Conservation (phyloP, 2,888 invertebrate genomes). For the Eudemis profundana region DNA sequence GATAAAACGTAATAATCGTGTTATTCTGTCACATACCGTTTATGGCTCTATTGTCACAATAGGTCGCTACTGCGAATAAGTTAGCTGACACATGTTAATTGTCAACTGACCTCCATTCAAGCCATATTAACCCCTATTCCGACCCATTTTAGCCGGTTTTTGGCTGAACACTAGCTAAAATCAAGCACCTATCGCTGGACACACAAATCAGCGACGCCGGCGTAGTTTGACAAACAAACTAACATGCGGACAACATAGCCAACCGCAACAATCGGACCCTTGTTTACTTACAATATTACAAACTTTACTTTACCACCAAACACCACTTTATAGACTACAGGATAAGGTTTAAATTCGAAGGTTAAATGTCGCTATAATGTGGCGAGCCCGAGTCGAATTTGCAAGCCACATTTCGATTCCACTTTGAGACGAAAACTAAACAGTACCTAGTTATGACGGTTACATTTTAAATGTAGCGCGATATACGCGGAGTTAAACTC, state of each 20-base stretch:
- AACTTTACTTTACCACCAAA: conserved; percentile 16
- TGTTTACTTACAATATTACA: conserved; percentile 41
- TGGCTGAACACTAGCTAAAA: conserved; percentile 3
- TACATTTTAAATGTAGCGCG: conserved; percentile 12
- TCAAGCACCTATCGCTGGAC: conserved; percentile 32
- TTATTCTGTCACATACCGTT: neutral
- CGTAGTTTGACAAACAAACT: conserved; percentile 42
- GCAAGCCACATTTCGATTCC: conserved; percentile 41
- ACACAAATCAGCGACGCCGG: conserved; percentile 39
- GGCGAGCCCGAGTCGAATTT: conserved; percentile 30
- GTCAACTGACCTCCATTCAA: neutral
- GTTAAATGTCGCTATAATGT: neutral
- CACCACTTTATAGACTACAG: neutral
- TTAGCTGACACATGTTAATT: conserved; percentile 16
- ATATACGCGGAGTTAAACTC: neutral
- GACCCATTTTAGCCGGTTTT: neutral
- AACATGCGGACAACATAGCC: conserved; percentile 38
- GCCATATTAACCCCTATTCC: neutral
- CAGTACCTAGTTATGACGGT: conserved; percentile 28
- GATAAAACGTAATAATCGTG: too few relatives aligned
- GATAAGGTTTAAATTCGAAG: neutral
- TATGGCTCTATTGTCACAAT: neutral
- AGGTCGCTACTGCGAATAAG: conserved; percentile 2
- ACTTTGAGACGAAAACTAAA: conserved; percentile 42
- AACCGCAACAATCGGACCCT: conserved; percentile 36